Base-by-base conservation (phyloP, 1,140 invertebrate species). In the Cyclina sinensis region DNA sequence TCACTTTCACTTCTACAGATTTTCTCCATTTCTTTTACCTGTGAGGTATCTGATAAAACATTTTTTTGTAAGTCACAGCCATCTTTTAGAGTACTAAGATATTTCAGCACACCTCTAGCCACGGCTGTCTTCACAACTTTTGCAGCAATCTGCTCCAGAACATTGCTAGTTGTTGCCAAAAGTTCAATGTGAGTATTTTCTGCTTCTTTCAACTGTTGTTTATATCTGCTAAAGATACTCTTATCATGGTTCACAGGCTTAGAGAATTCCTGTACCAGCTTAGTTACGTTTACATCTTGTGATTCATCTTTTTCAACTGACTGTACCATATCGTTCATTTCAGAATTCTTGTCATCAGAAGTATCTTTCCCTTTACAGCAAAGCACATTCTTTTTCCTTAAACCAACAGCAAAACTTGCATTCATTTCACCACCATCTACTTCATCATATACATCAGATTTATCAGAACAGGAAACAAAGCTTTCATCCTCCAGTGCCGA, bases 41-140 rank as follows among this genome's bases (percentile, higher is more conserved):
- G 35, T 27, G 37, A 43, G 24, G 16, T 16, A 37, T 39, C 16
- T 35, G 37, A n/a, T 21, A n/a, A 7, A 4, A 57, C n/a, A 11
- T 46, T 21, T 30, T 39, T 24, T 35, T 24, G 3, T 57, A 11
- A 16, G 21, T 37, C 24, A 48, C 12, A 18, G 5, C 24, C 27
- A 9, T 68, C 43, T 21, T 43, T 68, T 4, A 68, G 30, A 16
- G 39, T 7, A 18, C 30, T 54, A 14, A 68, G 30, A 24, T 27
- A 83, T 35, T 65, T 83, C 1, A 59, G 4, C 4, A 83, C 59
- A 18, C 80, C 80, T 48, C 48, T 83, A 27, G 80, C 59, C 46
- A 83, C 30, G 4, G 80, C 80, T 46, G 65, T 21, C 3, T 68
- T 24, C 16, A 83, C 80, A 9, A 83, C 30, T 18, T 24, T 32